These are phyloP conservation scores for Zaprionus gabonicus DNA, from an alignment of 1,140 invertebrate species.

Conservation along the genomic window DNA sequence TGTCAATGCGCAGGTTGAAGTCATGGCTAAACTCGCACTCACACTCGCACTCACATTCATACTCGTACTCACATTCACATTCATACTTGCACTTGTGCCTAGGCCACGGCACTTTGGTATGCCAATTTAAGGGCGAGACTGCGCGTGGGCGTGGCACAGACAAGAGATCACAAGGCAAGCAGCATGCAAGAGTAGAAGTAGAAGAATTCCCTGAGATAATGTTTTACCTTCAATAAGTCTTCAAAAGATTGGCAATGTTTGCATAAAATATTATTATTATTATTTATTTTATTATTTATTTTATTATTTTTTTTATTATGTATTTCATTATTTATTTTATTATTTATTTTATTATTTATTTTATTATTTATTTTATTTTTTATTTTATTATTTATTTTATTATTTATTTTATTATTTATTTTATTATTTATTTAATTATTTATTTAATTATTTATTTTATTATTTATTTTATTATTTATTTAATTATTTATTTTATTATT, in stretches of 20 bases:
- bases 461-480: not conserved
- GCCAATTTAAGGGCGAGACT: slow-evolving; percentile 32
- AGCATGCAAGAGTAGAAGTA: not conserved
- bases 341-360: not conserved
- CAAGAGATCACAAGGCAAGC: not conserved
- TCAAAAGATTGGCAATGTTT: not conserved
- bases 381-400: not conserved
- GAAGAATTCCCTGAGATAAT: not conserved
- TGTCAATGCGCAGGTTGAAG: slow-evolving; percentile 53
- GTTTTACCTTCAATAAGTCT: not conserved
- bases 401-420: not conserved
- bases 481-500: not conserved
- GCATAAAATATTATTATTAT: not conserved
- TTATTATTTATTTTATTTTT: not conserved
- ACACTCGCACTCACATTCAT: not conserved
- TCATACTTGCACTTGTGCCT: not conserved
- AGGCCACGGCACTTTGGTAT: slow-evolving; percentile 5
- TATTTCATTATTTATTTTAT: not conserved
- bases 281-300: not conserved
- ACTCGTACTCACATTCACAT: not conserved
- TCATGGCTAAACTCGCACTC: slow-evolving; percentile 33
- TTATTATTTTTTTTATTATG: not conserved
- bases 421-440: not conserved
- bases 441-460: not conserved
- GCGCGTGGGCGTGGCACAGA: not conserved